A percentile compares a stretch with the other conserved stretches of the same genome.
phyloP scores from a whole-genome alignment of 2,888 invertebrate species.

The Erebia ligea region DNA sequence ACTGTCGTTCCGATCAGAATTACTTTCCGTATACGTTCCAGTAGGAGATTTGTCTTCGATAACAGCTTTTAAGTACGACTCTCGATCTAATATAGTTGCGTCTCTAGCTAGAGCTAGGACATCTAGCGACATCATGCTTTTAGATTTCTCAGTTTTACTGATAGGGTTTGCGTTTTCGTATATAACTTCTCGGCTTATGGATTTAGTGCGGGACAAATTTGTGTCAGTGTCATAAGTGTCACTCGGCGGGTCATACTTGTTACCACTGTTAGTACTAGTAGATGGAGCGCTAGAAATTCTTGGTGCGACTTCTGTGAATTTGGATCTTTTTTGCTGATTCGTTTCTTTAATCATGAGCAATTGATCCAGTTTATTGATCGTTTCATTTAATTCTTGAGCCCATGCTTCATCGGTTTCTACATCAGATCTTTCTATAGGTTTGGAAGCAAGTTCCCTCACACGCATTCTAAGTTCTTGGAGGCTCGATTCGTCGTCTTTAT shows the following conservation, averaged over 20 bases:
- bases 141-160: constrained; percentile 67
- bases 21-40: constrained; percentile 76
- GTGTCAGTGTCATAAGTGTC: constrained; percentile 61
- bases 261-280: constrained; percentile 63
- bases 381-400: constrained; percentile 90
- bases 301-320: constrained; percentile 68
- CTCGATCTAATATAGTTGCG: constrained; percentile 69
- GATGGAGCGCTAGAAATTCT: constrained; percentile 71
- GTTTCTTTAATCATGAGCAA: constrained; percentile 86
- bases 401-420: constrained; percentile 87
- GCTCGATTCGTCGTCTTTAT: constrained; percentile 80
- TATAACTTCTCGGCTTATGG: constrained; percentile 68
- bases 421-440: constrained; percentile 89
- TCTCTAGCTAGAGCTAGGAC: constrained; percentile 73
- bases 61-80: constrained; percentile 75
- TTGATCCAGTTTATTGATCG: constrained; percentile 90
- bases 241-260: constrained; percentile 60
- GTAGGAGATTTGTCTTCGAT: constrained; percentile 78
- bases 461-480: constrained; percentile 87
- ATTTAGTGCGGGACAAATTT: constrained; percentile 64
- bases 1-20: constrained; percentile 74
- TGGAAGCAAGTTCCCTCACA: constrained; percentile 87
- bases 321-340: constrained; percentile 81
- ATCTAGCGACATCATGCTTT: constrained; percentile 79
- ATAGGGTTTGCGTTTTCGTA: constrained; percentile 66